Conservation (phyloP, 1,140 invertebrate species). For the Lineus longissimus region DNA sequence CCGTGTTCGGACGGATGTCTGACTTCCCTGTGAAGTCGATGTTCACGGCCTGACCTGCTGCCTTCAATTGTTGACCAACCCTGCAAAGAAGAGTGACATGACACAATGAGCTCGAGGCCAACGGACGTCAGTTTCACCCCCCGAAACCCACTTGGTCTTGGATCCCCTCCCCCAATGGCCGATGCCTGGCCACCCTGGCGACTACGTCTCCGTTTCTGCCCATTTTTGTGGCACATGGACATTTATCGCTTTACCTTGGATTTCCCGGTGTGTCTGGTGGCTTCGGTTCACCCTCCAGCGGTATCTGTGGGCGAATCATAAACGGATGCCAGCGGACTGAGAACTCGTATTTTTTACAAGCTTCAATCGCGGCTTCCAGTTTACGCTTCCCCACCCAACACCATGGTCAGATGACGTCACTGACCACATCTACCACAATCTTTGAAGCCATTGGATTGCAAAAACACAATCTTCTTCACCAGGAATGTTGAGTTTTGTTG, state of each 20-base stretch:
- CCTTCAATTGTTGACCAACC: constrained; percentile 22
- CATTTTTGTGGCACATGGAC: no score
- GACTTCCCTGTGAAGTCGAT: constrained; percentile 31
- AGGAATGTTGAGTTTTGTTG: no score
- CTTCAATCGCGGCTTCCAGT: constrained; percentile 38
- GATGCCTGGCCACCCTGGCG: not conserved
- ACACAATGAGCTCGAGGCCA: not conserved
- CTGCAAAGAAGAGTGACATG: constrained; percentile 9
- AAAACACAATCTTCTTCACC: no score
- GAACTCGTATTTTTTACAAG: constrained; percentile 36
- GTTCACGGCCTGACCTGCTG: constrained; percentile 27
- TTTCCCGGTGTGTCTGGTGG: constrained; percentile 27
- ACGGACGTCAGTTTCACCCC: not conserved
- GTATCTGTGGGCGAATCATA: constrained; percentile 33
- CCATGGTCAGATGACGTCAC: constrained; percentile 47
- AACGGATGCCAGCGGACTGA: constrained; percentile 41
- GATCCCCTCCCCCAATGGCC: not conserved
- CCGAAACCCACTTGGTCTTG: not conserved
- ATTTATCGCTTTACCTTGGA: constrained; percentile 24
- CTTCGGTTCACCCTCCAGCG: constrained; percentile 37
- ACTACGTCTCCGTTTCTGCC: no score
- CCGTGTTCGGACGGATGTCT: constrained; percentile 30
- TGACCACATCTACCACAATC: constrained; percentile 36
- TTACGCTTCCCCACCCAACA: constrained; percentile 47
- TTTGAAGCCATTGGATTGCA: no score